Percentiles rank a stretch among this genome's conserved stretches.
Conservation (phyloP, 2,888 invertebrate genomes). For the Saturnia japonica region DNA sequence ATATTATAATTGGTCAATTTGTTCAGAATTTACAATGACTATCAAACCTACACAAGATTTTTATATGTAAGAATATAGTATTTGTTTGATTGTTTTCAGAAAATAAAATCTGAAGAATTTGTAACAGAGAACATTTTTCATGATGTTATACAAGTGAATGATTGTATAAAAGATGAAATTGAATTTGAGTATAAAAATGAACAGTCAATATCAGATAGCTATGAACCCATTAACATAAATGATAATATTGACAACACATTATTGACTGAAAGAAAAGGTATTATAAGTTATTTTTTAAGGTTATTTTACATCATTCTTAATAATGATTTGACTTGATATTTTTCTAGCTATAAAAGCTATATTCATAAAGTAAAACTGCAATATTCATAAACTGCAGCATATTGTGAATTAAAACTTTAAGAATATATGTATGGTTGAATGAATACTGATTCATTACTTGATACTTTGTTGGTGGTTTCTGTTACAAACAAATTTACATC, state of each 20-base stretch:
- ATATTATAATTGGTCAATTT: too few species aligned
- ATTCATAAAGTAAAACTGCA: too few species aligned
- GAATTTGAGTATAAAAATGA: conserved; percentile 28
- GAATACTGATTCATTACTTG: too few species aligned
- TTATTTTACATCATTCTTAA: background rate
- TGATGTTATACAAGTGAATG: background rate
- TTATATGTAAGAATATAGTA: background rate
- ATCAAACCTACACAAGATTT: too few species aligned
- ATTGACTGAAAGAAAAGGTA: background rate
- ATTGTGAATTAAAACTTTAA: too few species aligned
- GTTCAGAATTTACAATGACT: too few species aligned
- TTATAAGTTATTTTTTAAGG: background rate
- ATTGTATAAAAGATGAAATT: conserved; percentile 33
- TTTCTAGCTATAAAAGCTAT: too few species aligned
- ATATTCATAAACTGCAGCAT: too few species aligned
- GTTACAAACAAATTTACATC: too few species aligned
- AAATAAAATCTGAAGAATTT: conserved; percentile 29
- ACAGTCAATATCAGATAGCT: conserved; percentile 22
- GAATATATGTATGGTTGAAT: too few species aligned
- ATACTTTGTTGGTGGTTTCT: too few species aligned
- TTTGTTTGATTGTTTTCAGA: conserved; percentile 27
- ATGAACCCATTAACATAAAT: background rate
- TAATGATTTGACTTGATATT: too few species aligned
- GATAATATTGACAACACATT: background rate
- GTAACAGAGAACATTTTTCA: background rate